Evolutionary conservation across 2,888 invertebrate genomes (phyloP).

Genomic region (Adelphocoris suturalis): DNA sequence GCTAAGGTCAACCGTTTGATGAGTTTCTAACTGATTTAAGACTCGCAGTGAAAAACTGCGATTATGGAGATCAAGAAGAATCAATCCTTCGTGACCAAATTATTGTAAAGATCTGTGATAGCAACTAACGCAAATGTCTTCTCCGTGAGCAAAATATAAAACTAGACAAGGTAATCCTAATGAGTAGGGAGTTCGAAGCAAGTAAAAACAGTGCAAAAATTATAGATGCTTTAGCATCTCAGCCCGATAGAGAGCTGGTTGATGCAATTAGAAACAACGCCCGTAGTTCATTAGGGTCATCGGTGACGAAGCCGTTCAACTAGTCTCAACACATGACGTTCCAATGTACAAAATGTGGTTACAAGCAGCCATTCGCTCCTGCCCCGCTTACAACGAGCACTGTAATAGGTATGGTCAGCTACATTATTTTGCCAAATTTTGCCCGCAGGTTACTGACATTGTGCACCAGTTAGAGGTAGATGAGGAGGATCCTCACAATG

Average conservation of each 20-base stretch:
- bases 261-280: neutral
- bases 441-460: neutral
- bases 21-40: slow-evolving; percentile 49
- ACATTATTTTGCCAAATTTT: no score
- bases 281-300: neutral
- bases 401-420: no score
- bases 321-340: neutral
- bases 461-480: slow-evolving; percentile 2
- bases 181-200: slow-evolving; percentile 21
- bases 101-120: slow-evolving; percentile 8
- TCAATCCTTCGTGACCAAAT: slow-evolving; percentile 46
- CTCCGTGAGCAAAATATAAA: slow-evolving; percentile 32
- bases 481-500: slow-evolving; percentile 29
- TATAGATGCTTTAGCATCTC: slow-evolving; percentile 19
- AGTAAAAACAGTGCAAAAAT: neutral
- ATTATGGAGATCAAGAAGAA: slow-evolving; percentile 48
- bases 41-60: slow-evolving; percentile 33
- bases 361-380: slow-evolving; percentile 48
- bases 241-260: neutral
- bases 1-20: no score
- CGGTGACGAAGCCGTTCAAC: neutral
- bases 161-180: slow-evolving; percentile 10
- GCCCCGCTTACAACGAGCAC: slow-evolving; percentile 38
- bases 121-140: neutral
- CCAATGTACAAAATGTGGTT: slow-evolving; percentile 32